Evolutionary conservation across 1,140 invertebrate genomes (phyloP).

Genomic region (Brachionus sp.): DNA sequence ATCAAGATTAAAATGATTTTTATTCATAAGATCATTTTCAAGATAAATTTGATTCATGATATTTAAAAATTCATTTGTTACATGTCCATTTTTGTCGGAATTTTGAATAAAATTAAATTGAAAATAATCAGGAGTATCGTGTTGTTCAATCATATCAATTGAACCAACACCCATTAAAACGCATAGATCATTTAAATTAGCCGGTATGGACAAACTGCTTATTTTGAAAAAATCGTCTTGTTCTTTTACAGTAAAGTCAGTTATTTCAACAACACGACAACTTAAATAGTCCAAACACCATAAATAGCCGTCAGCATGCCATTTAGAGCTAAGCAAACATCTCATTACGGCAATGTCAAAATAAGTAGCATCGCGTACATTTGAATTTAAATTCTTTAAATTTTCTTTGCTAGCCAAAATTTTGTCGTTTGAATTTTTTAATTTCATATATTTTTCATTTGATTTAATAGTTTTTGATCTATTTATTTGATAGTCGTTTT

Average conservation of each 20-base stretch:
- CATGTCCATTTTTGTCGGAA: neutral
- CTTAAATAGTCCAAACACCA: conserved; percentile 84
- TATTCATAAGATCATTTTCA: conserved; percentile 22
- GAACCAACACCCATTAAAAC: conserved; percentile 12
- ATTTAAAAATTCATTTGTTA: conserved; percentile 25
- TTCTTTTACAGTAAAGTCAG: conserved; percentile 19
- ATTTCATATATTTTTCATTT: neutral
- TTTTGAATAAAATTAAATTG: neutral
- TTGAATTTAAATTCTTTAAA: neutral
- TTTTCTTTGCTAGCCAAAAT: neutral
- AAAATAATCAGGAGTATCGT: neutral
- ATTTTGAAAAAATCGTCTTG: conserved; percentile 38
- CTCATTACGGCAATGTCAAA: conserved; percentile 89
- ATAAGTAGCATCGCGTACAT: conserved; percentile 72
- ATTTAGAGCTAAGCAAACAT: conserved; percentile 92
- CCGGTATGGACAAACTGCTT: conserved; percentile 47
- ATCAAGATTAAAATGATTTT: conserved; percentile 23
- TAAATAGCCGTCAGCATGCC: conserved; percentile 94
- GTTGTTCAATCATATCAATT: neutral
- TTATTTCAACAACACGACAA: conserved; percentile 59
- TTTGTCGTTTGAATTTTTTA: neutral
- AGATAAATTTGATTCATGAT: conserved; percentile 40
- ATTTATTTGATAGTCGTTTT: neutral
- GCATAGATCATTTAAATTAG: conserved; percentile 48
- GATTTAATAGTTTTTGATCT: neutral